These are phyloP conservation scores for Numenius arquata DNA, from an alignment of 2,113 vertebrate species.

Conservation along the genomic window DNA sequence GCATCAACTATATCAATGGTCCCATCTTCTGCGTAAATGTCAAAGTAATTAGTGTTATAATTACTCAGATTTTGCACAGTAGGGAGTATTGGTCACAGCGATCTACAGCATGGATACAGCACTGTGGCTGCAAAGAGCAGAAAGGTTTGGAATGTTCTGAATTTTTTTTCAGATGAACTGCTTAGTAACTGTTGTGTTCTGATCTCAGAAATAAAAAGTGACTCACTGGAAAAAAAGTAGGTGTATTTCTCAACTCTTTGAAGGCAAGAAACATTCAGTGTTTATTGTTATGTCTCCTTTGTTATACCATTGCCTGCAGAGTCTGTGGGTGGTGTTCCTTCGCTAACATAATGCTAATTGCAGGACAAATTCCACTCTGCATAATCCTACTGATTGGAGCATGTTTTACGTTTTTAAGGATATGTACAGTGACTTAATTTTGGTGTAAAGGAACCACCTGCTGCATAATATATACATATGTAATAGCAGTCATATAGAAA, in stretches of 20 bases:
- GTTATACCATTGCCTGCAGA: constrained; percentile 17
- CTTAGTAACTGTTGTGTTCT: neutral
- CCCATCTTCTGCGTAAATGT: neutral
- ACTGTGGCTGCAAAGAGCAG: neutral
- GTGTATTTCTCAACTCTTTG: constrained; percentile 36
- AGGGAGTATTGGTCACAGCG: neutral
- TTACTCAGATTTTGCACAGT: neutral
- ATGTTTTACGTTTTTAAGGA: neutral
- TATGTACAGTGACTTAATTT: neutral
- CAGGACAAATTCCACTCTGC: constrained; percentile 7
- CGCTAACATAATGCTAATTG: constrained; percentile 11
- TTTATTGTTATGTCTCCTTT: constrained; percentile 31
- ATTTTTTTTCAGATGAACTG: neutral
- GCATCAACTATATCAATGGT: neutral
- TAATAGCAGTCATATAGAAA: neutral
- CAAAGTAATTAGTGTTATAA: neutral
- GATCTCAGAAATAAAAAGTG: constrained; percentile 41
- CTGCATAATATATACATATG: neutral
- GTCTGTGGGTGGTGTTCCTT: constrained; percentile 48
- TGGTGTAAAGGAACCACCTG: neutral
- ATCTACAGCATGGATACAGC: neutral
- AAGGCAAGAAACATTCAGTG: constrained; percentile 23
- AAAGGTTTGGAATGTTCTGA: neutral
- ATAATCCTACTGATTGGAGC: neutral
- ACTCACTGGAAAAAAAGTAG: constrained; percentile 44